Evolutionary conservation across 2,888 invertebrate species (phyloP).

Genomic region (Andrena chrysosceles): DNA sequence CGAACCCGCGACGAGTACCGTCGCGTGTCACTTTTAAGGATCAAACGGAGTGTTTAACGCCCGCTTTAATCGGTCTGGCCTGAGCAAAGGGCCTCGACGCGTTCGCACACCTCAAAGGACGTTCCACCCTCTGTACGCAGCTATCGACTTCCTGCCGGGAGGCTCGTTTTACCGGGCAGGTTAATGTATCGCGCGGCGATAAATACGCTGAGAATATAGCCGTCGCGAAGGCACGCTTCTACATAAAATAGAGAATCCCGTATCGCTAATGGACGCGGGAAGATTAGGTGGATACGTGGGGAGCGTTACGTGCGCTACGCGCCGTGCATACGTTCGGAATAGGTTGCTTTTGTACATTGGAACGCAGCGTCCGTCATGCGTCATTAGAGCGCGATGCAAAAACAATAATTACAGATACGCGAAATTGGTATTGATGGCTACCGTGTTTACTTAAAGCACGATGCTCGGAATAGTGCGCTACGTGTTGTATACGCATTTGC

Average conservation of each 20-base stretch:
- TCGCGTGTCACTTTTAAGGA: conserved; percentile 14
- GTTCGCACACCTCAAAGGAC: not conserved
- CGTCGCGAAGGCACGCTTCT: not conserved
- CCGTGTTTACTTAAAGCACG: not conserved
- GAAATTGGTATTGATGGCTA: conserved; percentile 27
- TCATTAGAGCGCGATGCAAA: conserved; percentile 27
- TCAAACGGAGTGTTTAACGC: not conserved
- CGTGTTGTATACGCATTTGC: not conserved
- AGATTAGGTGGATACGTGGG: conserved; percentile 44
- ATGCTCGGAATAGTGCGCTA: not conserved
- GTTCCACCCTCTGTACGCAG: not conserved
- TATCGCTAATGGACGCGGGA: conserved; percentile 20
- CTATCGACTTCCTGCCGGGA: conserved; percentile 22
- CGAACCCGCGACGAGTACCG: conserved; percentile 7
- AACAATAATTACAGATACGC: conserved; percentile 10
- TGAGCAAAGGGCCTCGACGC: not conserved
- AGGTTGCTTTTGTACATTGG: conserved; percentile 19
- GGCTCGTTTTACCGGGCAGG: conserved; percentile 14
- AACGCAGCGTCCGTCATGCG: conserved; percentile 34
- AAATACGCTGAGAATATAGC: not conserved
- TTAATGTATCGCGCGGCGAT: conserved; percentile 25
- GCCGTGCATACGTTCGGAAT: not conserved
- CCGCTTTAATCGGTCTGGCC: conserved; percentile 23
- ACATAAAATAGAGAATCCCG: not conserved
- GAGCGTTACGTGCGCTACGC: conserved; percentile 4